These are phyloP conservation scores for Indri indri DNA, from an alignment of 2,113 vertebrate species.

Conservation along the genomic window DNA sequence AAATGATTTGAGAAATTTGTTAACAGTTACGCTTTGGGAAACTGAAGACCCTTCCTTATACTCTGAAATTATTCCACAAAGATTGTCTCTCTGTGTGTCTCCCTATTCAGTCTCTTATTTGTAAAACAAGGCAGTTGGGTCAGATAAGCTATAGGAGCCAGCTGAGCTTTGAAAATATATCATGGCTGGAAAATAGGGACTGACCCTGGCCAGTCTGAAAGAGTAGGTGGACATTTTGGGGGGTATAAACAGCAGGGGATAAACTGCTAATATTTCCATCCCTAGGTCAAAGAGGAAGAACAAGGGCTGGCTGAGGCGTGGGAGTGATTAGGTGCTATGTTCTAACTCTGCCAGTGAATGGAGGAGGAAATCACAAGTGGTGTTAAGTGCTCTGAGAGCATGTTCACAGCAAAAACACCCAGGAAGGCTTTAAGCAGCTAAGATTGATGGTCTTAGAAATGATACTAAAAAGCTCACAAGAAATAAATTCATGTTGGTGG, in stretches of 20 bases:
- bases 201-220: background rate
- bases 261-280: background rate
- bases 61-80: background rate
- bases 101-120: background rate
- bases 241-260: background rate
- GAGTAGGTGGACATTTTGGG: background rate
- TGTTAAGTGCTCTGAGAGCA: background rate
- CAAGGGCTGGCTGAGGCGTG: background rate
- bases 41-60: background rate
- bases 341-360: background rate
- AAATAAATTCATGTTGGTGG: constrained; percentile 18
- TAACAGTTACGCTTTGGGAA: background rate
- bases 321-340: background rate
- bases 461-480: constrained; percentile 15
- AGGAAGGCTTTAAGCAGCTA: background rate
- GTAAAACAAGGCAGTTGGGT: background rate
- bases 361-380: background rate
- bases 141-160: background rate
- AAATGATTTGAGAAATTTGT: background rate
- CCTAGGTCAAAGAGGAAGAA: background rate
- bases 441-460: constrained; percentile 26
- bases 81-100: background rate
- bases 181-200: background rate
- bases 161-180: background rate
- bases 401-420: background rate